Conservation (phyloP, 2,113 vertebrate species). For the Ciconia maguari region DNA sequence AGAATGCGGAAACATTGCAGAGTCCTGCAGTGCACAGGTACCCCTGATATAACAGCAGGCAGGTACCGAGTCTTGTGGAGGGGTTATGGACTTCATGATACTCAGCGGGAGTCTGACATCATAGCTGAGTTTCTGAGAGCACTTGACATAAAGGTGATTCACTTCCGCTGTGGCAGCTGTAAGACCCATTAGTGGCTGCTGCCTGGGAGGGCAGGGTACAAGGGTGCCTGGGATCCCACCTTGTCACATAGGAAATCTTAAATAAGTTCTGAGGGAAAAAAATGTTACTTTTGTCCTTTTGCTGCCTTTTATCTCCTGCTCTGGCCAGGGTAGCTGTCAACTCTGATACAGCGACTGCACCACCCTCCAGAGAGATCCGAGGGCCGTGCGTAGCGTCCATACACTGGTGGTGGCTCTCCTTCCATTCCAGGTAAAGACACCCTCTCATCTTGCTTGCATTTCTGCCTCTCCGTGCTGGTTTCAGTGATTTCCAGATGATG, state of each 20-base stretch:
- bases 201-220: not conserved
- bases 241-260: not conserved
- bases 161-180: not conserved
- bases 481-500: not conserved
- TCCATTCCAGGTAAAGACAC: not conserved
- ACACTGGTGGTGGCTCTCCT: not conserved
- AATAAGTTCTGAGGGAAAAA: not conserved
- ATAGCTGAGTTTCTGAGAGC: not conserved
- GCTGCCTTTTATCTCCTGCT: not conserved
- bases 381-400: fast-evolving
- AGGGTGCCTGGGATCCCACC: not conserved
- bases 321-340: not conserved
- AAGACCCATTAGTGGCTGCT: too few species aligned
- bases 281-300: not conserved
- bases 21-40: not conserved
- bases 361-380: not conserved
- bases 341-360: not conserved
- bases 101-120: not conserved
- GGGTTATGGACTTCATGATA: not conserved
- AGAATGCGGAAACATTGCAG: not conserved
- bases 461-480: not conserved
- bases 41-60: not conserved
- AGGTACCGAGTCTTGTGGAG: not conserved
- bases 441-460: not conserved
- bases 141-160: not conserved